Evolutionary conservation across 1,140 invertebrate genomes (phyloP).

Genomic region (Marisa cornuarietis): DNA sequence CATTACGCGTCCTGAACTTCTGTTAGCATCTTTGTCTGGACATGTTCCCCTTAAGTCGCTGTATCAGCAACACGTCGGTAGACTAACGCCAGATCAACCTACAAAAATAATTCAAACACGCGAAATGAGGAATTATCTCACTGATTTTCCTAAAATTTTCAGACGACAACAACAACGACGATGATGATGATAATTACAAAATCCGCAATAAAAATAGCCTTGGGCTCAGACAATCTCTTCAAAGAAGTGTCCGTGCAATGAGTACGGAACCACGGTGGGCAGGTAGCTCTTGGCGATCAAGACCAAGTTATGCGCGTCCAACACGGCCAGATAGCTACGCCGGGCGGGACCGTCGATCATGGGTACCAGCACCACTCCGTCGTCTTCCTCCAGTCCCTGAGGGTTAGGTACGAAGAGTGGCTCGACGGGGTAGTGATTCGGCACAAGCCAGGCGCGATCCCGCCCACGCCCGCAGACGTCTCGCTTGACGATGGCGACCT

Average conservation of each 20-base stretch:
- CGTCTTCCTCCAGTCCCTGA: constrained; percentile 44
- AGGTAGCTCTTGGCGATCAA: constrained; percentile 40
- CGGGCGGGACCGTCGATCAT: constrained; percentile 46
- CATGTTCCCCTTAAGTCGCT: not conserved
- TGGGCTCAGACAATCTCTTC: constrained; percentile 28
- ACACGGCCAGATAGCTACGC: constrained; percentile 45
- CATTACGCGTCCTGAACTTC: too few species aligned
- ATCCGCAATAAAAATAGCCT: too few species aligned
- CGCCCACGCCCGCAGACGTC: constrained; percentile 47
- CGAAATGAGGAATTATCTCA: not conserved
- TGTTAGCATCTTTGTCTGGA: too few species aligned
- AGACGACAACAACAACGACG: not conserved
- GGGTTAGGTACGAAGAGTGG: constrained; percentile 54
- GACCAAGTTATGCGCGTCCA: constrained; percentile 50
- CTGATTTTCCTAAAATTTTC: not conserved
- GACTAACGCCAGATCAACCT: not conserved
- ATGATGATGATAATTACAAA: not conserved
- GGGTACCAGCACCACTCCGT: constrained; percentile 53
- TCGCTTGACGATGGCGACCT: constrained; percentile 57
- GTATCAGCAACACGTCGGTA: not conserved
- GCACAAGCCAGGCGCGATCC: constrained; percentile 41
- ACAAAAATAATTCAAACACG: not conserved
- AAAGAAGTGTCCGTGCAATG: constrained; percentile 58
- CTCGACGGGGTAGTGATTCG: constrained; percentile 52
- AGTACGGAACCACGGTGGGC: constrained; percentile 53